Evolutionary conservation across 1,140 invertebrate genomes (phyloP), one percentile per base, ranked within the genome.

Genomic region (Polyergus mexicanus): DNA sequence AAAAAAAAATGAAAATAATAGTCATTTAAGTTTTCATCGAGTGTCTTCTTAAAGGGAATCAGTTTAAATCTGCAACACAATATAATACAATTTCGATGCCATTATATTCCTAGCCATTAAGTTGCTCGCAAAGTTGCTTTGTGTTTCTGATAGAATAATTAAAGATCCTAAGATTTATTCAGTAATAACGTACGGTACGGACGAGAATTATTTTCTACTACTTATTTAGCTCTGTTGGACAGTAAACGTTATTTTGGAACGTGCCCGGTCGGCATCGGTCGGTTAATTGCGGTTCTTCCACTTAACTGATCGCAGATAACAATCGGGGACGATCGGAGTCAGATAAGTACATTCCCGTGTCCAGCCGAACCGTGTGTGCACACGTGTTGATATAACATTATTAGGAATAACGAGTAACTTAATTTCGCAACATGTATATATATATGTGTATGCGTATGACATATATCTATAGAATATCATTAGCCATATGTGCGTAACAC

Each of bases 341-440:
- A 51, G 51, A 81, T 81, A 81, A 81, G 25, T 63, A 76, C 83
- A 66, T 85, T 76, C 19, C 38, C 72, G 25, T 85, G 75, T 25
- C 63, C 60, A 47, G 13, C 28, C 69, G 71, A 11, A 16, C 10
- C 32, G 41, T 72, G 28, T 28, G 38, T 28, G 41, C 22, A 74
- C 44, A 19, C 60, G 47, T 72, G 51, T 72, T 72, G 77, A 72
- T 72, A 72, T 58, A 81, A 71, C 38, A 72, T 81, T 72, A 81
- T 81, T 72, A 81, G 51, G 78, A 81, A 81, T 81, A 72, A 81
- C 72, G 71, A 81, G 78, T 81, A 60, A 81, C 78, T 81, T 81
- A 81, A 81, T 81, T 81, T 72, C 38, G 38, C 78, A 35, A 10
- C 71, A 71, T 71, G 51, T 13, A 13, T 13, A 44, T 44, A 3